Percentiles rank a stretch among this genome's conserved stretches.
These are phyloP conservation scores for Parelbella ahira DNA, from an alignment of 2,888 invertebrate genomes.

Conservation along the genomic window DNA sequence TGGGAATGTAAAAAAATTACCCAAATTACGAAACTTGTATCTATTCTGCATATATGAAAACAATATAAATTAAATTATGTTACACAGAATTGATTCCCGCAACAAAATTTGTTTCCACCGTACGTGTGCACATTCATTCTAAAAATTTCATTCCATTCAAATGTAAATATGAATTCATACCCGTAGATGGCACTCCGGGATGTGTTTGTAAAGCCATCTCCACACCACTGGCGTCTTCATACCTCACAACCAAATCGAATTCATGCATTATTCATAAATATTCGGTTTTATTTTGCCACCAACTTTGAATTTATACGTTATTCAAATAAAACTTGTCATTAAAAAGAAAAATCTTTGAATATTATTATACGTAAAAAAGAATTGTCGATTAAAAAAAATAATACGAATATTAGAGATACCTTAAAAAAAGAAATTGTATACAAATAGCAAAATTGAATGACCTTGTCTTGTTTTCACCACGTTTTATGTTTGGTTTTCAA, in stretches of 20 bases:
- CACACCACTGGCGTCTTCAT: slow-evolving; percentile 18
- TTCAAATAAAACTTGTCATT: background rate
- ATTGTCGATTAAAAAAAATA: too few relatives aligned
- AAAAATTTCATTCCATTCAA: slow-evolving; percentile 26
- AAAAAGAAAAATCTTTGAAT: too few relatives aligned
- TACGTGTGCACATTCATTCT: slow-evolving; percentile 24
- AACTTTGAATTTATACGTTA: slow-evolving; percentile 8
- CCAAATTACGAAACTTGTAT: too few relatives aligned
- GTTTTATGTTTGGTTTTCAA: too few relatives aligned
- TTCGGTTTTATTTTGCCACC: slow-evolving; percentile 14
- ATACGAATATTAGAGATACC: too few relatives aligned
- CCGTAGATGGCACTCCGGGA: slow-evolving; percentile 20
- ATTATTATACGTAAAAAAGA: too few relatives aligned
- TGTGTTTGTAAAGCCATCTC: slow-evolving; percentile 22
- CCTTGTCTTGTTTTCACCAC: too few relatives aligned
- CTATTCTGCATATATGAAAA: slow-evolving; percentile 2
- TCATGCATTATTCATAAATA: slow-evolving; percentile 23
- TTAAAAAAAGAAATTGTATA: too few relatives aligned
- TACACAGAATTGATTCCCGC: slow-evolving; percentile 17
- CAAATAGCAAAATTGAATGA: too few relatives aligned
- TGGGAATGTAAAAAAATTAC: too few relatives aligned
- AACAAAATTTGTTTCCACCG: slow-evolving; percentile 22
- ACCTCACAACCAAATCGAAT: slow-evolving; percentile 20
- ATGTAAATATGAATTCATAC: slow-evolving; percentile 27
- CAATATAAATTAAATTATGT: slow-evolving; percentile 14